Base-by-base conservation (phyloP, 2,113 vertebrate species). In the Centrocercus urophasianus region DNA sequence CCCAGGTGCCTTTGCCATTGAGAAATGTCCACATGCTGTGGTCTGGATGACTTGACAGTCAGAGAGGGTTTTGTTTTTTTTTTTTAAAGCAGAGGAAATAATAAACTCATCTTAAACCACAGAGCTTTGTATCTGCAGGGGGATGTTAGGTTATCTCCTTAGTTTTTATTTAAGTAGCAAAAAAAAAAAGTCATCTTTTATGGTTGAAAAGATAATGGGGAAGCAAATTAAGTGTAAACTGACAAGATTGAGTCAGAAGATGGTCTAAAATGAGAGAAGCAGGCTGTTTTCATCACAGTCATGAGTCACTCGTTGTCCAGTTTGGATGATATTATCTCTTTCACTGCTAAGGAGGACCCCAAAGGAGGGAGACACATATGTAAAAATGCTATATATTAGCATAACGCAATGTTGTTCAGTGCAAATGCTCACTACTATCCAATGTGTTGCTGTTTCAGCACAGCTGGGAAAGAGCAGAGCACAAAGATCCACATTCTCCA, bases 201-300 rank as follows among this genome's bases (percentile, higher is more conserved):
- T 61, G 30, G 75, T 64, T 93, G 60, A 78, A 88, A 88, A 86
- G 86, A 24, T 90, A 90, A 83, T 64, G 56, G 67, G 28, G 45
- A 66, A 52, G 43, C 34, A 93, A 94, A 81, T 93, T 88, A 93
- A 78, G 72, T 86, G 83, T 86, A 86, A 93, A 74, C 36, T 36
- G 57, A 56, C 12, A 63, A 67, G 93, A 48, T 22, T 90, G 83
- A 93, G 64, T 88, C 79, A 93, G 60, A 91, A 83, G 47, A 83
- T 42, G 25, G 14, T 42, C 24, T 81, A 32, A 94, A 85, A 45
- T 50, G 75, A 19, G 10, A 76, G 34, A 85, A 80, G 64, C 34
- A 70, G 38, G 11, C 32, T 50, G 72, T 34, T 11, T 65, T 94
- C 60, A 63, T 52, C 1, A 0, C 40, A 61, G 20, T 42, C 22